A percentile compares a stretch with the other conserved stretches of the same genome.
These are phyloP conservation scores for Drosophila punjabiensis DNA, from an alignment of 1,140 invertebrate genomes.

Conservation along the genomic window DNA sequence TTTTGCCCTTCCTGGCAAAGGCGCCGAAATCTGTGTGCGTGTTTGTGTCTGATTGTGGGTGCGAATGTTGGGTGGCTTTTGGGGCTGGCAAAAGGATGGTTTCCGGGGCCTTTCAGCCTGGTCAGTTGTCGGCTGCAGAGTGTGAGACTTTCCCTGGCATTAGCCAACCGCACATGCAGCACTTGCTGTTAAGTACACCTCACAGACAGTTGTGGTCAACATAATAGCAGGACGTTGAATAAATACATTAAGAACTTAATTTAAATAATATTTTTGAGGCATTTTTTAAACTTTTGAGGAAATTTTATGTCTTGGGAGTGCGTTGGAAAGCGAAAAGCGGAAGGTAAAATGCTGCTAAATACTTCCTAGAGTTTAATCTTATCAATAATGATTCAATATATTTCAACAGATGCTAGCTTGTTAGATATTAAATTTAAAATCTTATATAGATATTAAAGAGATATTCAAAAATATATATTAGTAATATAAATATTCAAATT, in stretches of 20 bases:
- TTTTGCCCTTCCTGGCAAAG: slow-evolving; percentile 57
- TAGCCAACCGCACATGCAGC: slow-evolving; percentile 69
- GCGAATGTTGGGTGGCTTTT: slow-evolving; percentile 7
- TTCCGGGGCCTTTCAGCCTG: slow-evolving; percentile 4
- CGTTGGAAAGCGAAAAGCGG: background rate
- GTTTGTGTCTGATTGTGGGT: slow-evolving; percentile 14
- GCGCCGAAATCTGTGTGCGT: slow-evolving; percentile 60
- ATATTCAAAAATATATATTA: background rate
- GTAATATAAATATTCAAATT: too few relatives aligned
- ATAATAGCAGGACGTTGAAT: background rate
- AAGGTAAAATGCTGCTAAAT: background rate
- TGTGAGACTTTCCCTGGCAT: slow-evolving; percentile 68
- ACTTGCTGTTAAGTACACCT: slow-evolving; percentile 58
- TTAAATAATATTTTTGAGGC: background rate
- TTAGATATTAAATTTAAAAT: background rate
- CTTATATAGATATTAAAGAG: background rate
- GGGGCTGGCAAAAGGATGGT: background rate
- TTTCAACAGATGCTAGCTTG: background rate
- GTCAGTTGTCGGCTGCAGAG: slow-evolving; percentile 34
- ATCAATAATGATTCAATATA: background rate
- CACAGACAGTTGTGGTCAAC: slow-evolving; percentile 23
- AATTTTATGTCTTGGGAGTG: background rate
- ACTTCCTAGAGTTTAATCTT: rapidly evolving
- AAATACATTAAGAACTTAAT: background rate
- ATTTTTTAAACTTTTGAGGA: too few relatives aligned